These are phyloP conservation scores for Anneissia japonica DNA, from an alignment of 35 echinoderm and acorn worm species.

Conservation along the genomic window DNA sequence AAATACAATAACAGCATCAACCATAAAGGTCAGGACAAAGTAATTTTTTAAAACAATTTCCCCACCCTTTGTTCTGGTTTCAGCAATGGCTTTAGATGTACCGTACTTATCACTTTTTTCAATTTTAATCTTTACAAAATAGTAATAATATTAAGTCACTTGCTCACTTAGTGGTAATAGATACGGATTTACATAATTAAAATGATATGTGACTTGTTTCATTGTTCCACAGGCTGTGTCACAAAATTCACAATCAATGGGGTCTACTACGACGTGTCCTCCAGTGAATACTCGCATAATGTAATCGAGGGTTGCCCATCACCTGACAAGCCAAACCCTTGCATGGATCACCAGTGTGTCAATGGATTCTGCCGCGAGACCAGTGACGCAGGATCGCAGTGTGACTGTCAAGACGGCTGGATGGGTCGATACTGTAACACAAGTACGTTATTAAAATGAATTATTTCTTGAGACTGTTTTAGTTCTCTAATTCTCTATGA, in stretches of 20 bases:
- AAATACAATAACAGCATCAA: too few species aligned
- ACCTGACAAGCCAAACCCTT: conserved; percentile 68
- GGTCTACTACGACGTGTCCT: conserved; percentile 1
- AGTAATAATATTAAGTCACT: background rate
- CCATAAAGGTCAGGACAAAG: too few species aligned
- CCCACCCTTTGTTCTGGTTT: too few species aligned
- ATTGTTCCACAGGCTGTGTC: conserved; percentile 61
- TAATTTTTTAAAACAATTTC: too few species aligned
- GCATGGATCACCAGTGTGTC: conserved; percentile 54
- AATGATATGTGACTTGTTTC: background rate
- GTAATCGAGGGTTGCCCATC: conserved; percentile 55
- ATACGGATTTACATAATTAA: background rate
- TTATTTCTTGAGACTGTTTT: too few species aligned
- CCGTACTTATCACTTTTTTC: too few species aligned
- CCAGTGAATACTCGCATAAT: background rate
- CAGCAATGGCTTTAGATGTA: too few species aligned
- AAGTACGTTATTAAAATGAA: conserved; percentile 62
- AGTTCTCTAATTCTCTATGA: too few species aligned
- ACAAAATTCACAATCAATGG: conserved; percentile 52
- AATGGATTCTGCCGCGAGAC: conserved; percentile 56
- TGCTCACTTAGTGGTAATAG: background rate
- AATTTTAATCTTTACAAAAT: background rate
- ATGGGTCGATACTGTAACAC: conserved; percentile 77
- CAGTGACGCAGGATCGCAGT: conserved; percentile 44
- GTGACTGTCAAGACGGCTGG: conserved; percentile 93